A percentile compares a stretch with the other conserved stretches of the same genome.
Evolutionary conservation across 2,888 invertebrate genomes (phyloP).

Genomic region (Ecliptopera silaceata): DNA sequence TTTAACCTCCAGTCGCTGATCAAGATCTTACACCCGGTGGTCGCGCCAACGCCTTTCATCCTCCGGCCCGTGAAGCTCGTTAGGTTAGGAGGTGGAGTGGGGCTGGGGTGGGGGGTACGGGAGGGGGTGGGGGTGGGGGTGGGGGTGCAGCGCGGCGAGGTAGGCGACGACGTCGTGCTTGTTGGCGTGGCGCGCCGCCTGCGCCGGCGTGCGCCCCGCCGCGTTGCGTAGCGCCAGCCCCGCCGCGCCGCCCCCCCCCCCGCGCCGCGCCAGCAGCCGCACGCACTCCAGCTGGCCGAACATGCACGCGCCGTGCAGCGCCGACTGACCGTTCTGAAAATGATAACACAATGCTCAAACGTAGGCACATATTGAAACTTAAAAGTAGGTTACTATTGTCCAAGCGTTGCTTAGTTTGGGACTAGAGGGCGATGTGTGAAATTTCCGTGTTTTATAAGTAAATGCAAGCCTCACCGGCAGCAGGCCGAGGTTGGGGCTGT

Average conservation of each 20-base stretch:
- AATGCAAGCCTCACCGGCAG: constrained; percentile 92
- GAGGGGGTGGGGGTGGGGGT: not conserved
- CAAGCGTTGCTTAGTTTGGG: too few relatives aligned
- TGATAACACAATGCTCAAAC: not conserved
- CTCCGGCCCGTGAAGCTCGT: too few relatives aligned
- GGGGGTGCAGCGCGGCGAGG: constrained; percentile 23
- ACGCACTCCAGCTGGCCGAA: constrained; percentile 91
- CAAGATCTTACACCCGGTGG: too few relatives aligned
- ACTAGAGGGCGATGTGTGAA: too few relatives aligned
- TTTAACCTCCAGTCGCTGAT: too few relatives aligned
- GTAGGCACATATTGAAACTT: not conserved
- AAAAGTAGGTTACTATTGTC: not conserved
- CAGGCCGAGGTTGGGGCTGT: constrained; percentile 91
- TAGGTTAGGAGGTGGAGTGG: too few relatives aligned
- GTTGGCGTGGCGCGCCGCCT: constrained; percentile 81
- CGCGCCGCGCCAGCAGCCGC: constrained; percentile 39
- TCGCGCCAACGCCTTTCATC: too few relatives aligned
- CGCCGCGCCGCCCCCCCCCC: constrained; percentile 69
- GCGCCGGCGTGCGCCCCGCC: constrained; percentile 84
- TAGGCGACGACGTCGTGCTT: constrained; percentile 74
- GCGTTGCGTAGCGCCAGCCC: constrained; percentile 80
- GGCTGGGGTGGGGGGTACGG: too few relatives aligned
- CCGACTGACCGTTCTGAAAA: constrained; percentile 95
- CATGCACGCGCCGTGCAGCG: constrained; percentile 95
- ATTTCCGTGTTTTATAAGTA: too few relatives aligned